Conservation (phyloP, 2,888 invertebrate species). For the Scrobipalpa atriplicella region DNA sequence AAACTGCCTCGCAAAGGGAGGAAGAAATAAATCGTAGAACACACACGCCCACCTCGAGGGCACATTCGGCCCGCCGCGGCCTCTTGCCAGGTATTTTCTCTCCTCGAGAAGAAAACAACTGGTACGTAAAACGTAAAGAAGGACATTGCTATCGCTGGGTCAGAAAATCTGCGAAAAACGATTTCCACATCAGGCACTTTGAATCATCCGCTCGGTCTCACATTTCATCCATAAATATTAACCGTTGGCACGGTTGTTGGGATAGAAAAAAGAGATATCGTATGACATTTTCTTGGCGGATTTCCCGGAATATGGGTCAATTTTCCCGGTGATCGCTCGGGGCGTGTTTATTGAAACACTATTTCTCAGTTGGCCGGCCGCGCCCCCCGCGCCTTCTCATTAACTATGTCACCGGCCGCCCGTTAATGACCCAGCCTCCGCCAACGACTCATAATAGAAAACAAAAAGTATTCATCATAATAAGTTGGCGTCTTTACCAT, state of each 20-base stretch:
- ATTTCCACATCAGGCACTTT: conserved; percentile 81
- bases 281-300: conserved; percentile 74
- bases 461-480: conserved; percentile 29
- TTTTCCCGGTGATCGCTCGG: conserved; percentile 76
- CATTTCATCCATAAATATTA: conserved; percentile 82
- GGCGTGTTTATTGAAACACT: conserved; percentile 79
- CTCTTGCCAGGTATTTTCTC: conserved; percentile 57
- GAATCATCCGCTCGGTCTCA: conserved; percentile 80
- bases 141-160: conserved; percentile 79
- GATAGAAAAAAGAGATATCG: conserved; percentile 75
- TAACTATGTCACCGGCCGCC: conserved; percentile 48
- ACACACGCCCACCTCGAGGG: conserved; percentile 68
- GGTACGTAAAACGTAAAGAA: conserved; percentile 76
- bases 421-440: conserved; percentile 38
- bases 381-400: conserved; percentile 48
- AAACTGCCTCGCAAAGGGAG: conserved; percentile 65
- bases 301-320: conserved; percentile 79
- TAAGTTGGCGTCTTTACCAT: conserved; percentile 22
- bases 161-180: conserved; percentile 79
- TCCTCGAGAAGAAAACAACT: conserved; percentile 74
- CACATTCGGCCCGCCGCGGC: conserved; percentile 46
- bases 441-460: conserved; percentile 23
- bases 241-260: conserved; percentile 73
- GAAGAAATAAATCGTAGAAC: conserved; percentile 73
- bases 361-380: conserved; percentile 72